Evolutionary conservation across 2,113 vertebrate genomes (phyloP).

Genomic region (Pangasianodon gigas): DNA sequence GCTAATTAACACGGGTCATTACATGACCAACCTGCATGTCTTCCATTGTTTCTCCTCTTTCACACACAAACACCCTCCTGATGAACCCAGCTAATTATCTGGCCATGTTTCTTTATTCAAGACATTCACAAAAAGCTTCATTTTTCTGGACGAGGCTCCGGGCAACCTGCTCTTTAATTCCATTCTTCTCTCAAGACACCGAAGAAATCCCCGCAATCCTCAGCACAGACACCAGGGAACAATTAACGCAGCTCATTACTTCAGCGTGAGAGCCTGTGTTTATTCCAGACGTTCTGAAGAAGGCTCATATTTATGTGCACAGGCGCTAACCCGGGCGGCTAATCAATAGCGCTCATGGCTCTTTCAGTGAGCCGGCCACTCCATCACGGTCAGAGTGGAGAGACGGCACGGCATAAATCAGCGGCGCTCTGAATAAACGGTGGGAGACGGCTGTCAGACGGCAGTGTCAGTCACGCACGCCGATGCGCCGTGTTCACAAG

Average conservation of each 20-base stretch:
- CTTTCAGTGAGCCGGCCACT: slow-evolving; percentile 15
- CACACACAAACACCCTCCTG: not conserved
- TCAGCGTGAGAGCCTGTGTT: slow-evolving; percentile 31
- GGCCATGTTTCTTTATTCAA: slow-evolving; percentile 12
- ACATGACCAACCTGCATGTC: not conserved
- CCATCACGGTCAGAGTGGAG: slow-evolving; percentile 19
- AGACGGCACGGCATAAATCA: slow-evolving; percentile 55
- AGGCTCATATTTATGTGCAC: slow-evolving; percentile 47
- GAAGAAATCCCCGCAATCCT: not conserved
- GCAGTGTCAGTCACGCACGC: slow-evolving; percentile 30
- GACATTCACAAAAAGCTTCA: not conserved
- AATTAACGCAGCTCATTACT: slow-evolving; percentile 45
- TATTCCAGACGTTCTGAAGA: slow-evolving; percentile 22
- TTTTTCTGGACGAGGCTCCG: not conserved
- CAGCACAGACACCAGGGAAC: slow-evolving; percentile 8
- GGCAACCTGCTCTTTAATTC: not conserved
- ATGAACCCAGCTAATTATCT: not conserved
- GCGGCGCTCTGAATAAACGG: slow-evolving; percentile 50
- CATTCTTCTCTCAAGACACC: not conserved
- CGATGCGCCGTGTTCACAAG: slow-evolving; percentile 43
- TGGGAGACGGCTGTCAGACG: slow-evolving; percentile 21
- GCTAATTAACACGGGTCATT: not conserved
- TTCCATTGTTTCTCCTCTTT: not conserved
- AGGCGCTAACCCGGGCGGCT: slow-evolving; percentile 25
- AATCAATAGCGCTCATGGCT: slow-evolving; percentile 57